Evolutionary conservation across 1,140 invertebrate species (phyloP), one percentile per base, ranked within the genome.

Genomic region (Cyrtorhinus lividipennis): DNA sequence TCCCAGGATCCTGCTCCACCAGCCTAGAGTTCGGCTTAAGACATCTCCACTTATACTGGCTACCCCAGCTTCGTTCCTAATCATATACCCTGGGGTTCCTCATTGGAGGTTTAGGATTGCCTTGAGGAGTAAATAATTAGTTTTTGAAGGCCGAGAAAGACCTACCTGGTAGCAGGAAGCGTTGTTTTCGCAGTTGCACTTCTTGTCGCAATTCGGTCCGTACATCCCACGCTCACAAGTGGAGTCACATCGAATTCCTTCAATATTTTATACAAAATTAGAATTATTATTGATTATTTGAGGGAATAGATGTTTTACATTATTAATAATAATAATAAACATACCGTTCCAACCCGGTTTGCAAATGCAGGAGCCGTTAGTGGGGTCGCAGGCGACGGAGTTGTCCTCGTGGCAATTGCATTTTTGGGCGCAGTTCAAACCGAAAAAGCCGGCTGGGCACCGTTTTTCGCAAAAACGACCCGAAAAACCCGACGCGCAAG

Each of bases 221-320:
- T 83, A 95, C 68, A 73, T 80, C 56, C 92, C 92, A 56, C 74
- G 71, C 10, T 82, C 80, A 75, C 94, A 97, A 62, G 81, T 77
- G 1, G 84, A 88, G 74, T 93, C 90, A 73, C 92, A 95, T 59
- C 81, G 80, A 18, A 87, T 78, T 65, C 89, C 88, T 85, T n/a
- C n/a, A n/a, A n/a, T n/a, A n/a, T n/a, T n/a, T n/a, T n/a, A n/a
- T n/a, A n/a, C n/a, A n/a, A n/a, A n/a, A n/a, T n/a, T n/a, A n/a
- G n/a, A n/a, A n/a, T n/a, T n/a, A n/a, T n/a, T n/a, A n/a, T n/a
- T n/a, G n/a, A n/a, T n/a, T n/a, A n/a, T n/a, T n/a, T n/a, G n/a
- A n/a, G n/a, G n/a, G n/a, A n/a, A n/a, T n/a, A n/a, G n/a, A n/a
- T n/a, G n/a, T n/a, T n/a, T n/a, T n/a, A n/a, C n/a, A n/a, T n/a